Evolutionary conservation across 2,113 vertebrate genomes (phyloP).

Genomic region (Tragelaphus strepsiceros): DNA sequence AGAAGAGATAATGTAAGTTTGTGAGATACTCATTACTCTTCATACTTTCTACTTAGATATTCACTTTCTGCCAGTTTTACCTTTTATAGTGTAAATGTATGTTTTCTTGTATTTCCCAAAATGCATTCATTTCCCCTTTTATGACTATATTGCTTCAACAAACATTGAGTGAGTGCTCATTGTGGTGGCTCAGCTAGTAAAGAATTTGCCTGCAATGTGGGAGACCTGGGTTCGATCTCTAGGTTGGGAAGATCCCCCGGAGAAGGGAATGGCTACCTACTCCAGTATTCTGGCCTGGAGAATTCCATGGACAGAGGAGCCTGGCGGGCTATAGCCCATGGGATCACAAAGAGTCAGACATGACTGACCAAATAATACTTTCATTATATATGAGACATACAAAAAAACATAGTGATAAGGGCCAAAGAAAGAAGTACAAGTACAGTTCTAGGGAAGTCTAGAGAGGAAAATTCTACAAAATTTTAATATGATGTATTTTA

Average conservation of each 20-base stretch:
- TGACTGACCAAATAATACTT: neutral
- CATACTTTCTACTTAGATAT: neutral
- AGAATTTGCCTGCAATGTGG: neutral
- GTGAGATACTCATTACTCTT: neutral
- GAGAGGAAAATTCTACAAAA: neutral
- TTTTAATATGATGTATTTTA: neutral
- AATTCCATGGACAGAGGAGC: neutral
- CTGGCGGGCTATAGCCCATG: neutral
- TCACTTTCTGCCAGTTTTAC: neutral
- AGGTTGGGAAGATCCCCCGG: neutral
- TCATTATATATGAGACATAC: neutral
- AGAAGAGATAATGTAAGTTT: neutral
- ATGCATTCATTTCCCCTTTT: neutral
- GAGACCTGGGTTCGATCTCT: neutral
- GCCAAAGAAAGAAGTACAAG: neutral
- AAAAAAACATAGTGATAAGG: neutral
- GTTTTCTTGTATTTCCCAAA: neutral
- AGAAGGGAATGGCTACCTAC: neutral
- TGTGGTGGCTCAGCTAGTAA: neutral
- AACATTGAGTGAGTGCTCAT: neutral
- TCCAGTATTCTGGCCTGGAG: neutral
- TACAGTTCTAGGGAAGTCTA: neutral
- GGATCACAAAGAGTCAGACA: neutral
- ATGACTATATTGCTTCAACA: neutral
- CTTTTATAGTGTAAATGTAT: neutral